Evolutionary conservation across 2,888 invertebrate species (phyloP).

Genomic region (Harmothoe impar): DNA sequence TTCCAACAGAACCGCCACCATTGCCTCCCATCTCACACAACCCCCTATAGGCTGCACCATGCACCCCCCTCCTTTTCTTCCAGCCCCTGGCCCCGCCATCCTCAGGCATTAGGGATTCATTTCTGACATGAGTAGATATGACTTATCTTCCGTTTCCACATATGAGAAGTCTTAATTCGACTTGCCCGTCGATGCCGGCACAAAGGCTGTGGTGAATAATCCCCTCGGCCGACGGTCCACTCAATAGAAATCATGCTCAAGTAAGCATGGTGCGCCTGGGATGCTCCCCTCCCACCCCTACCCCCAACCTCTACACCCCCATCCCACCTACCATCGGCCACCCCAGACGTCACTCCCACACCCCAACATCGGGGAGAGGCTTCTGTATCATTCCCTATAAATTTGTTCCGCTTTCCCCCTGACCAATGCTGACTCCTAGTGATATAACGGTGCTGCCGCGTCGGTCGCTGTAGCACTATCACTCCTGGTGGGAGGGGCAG

Average conservation of each 20-base stretch:
- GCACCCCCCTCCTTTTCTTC: background rate
- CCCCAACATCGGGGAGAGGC: background rate
- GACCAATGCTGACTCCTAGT: slow-evolving; percentile 13
- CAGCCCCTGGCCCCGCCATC: background rate
- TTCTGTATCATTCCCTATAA: slow-evolving; percentile 52
- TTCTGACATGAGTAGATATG: slow-evolving; percentile 62
- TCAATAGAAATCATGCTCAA: slow-evolving; percentile 53
- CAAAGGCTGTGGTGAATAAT: slow-evolving; percentile 56
- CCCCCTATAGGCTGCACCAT: background rate
- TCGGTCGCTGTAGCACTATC: background rate
- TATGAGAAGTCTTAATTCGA: slow-evolving; percentile 61
- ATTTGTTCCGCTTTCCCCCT: slow-evolving; percentile 33
- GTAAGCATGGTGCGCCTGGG: slow-evolving; percentile 7
- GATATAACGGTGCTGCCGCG: background rate
- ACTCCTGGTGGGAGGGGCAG: background rate
- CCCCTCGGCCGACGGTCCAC: slow-evolving; percentile 35
- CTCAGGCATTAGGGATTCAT: slow-evolving; percentile 42
- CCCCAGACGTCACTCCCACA: background rate
- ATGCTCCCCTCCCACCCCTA: background rate
- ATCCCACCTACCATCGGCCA: background rate
- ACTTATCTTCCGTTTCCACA: slow-evolving; percentile 62
- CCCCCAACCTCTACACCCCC: background rate
- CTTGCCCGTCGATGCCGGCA: slow-evolving; percentile 42
- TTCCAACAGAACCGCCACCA: slow-evolving; percentile 7
- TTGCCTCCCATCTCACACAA: background rate